A percentile compares a stretch with the other conserved stretches of the same genome.
Conservation (phyloP, 2,888 invertebrate genomes). For the Lepeophtheirus nordmannii region DNA sequence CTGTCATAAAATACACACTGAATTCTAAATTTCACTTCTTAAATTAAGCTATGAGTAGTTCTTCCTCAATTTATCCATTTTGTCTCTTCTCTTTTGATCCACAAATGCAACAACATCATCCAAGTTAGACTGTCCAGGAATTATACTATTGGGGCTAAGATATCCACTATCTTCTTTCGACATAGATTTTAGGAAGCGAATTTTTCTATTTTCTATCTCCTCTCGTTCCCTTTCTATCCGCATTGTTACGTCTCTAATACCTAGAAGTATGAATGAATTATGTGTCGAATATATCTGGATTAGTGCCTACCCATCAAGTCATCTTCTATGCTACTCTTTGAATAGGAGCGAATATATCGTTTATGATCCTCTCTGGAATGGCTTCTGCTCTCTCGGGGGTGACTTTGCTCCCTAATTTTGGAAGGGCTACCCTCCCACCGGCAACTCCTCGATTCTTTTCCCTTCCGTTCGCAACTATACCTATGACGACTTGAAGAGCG, state of each 20-base stretch:
- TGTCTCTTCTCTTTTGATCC: conserved; percentile 3
- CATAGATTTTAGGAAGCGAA: too few relatives aligned
- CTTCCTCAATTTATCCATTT: conserved; percentile 13
- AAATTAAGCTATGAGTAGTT: background rate
- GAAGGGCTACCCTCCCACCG: too few relatives aligned
- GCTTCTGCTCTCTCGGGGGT: background rate
- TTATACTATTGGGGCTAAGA: background rate
- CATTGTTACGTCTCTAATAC: background rate
- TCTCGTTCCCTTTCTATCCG: background rate
- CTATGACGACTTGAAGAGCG: too few relatives aligned
- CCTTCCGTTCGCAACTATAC: too few relatives aligned
- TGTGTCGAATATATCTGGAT: background rate
- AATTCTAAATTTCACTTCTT: too few relatives aligned
- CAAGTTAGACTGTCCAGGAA: conserved; percentile 6
- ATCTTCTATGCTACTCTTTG: background rate
- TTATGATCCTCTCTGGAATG: background rate
- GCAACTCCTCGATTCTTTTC: too few relatives aligned
- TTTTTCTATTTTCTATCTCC: background rate
- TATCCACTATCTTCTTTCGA: background rate
- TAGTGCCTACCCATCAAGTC: background rate
- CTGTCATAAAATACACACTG: too few relatives aligned
- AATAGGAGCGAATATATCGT: background rate
- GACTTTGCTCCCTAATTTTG: background rate
- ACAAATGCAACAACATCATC: conserved; percentile 14
- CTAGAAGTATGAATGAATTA: background rate